phyloP scores from a whole-genome alignment of 2,888 invertebrate species.

The Endotricha flammealis region DNA sequence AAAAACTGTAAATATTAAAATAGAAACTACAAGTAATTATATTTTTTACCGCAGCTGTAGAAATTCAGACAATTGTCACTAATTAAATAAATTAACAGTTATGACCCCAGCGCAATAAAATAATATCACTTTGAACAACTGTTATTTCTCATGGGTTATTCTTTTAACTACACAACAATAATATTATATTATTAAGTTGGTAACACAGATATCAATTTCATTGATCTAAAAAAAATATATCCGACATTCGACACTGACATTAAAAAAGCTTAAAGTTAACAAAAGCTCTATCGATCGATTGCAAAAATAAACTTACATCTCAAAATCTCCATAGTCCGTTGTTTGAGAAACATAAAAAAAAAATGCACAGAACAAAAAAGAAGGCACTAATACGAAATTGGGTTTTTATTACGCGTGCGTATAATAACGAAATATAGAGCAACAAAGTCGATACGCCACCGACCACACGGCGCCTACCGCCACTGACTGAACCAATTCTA shows the following conservation, averaged over 20 bases:
- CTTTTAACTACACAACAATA: no score
- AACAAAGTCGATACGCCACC: slow-evolving; percentile 17
- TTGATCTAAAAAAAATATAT: slow-evolving; percentile 22
- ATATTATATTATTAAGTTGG: background rate
- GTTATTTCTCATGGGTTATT: slow-evolving; percentile 5
- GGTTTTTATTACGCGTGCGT: slow-evolving; percentile 33
- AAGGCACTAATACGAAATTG: slow-evolving; percentile 40
- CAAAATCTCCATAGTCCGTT: slow-evolving; percentile 24
- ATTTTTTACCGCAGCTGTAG: no score
- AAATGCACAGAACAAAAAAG: slow-evolving; percentile 38
- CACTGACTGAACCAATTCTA: slow-evolving; percentile 64
- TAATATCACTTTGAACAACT: background rate
- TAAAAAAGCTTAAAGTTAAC: slow-evolving; percentile 39
- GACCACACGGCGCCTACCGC: slow-evolving; percentile 42
- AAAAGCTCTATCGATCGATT: slow-evolving; percentile 38
- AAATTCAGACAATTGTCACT: no score
- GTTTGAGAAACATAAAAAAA: slow-evolving; percentile 18
- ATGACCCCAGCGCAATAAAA: background rate
- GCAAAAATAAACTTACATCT: slow-evolving; percentile 52
- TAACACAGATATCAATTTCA: slow-evolving; percentile 1
- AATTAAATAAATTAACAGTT: background rate
- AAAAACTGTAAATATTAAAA: no score
- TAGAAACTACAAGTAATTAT: no score
- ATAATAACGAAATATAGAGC: slow-evolving; percentile 29
- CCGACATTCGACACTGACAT: slow-evolving; percentile 33